phyloP scores from a whole-genome alignment of 2,797 vertebrate species.

The Threskiornis aethiopicus region DNA sequence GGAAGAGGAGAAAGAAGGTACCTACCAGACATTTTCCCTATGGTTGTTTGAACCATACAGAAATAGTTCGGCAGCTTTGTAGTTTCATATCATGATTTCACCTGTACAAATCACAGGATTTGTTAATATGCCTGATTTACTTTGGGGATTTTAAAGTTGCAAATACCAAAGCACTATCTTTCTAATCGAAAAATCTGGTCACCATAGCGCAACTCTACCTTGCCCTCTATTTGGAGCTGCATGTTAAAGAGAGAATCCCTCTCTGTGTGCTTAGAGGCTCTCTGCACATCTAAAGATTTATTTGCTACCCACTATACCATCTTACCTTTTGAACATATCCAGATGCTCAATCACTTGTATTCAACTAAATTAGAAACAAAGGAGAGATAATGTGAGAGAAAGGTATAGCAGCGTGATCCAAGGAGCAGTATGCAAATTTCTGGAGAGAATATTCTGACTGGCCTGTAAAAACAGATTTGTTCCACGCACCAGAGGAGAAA shows the following conservation, averaged over 20 bases:
- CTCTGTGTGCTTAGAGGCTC: neutral
- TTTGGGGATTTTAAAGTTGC: neutral
- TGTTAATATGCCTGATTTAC: neutral
- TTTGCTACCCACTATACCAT: neutral
- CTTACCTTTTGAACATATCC: neutral
- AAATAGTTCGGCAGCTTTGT: neutral
- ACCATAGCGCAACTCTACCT: neutral
- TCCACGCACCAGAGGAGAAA: neutral
- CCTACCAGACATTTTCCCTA: neutral
- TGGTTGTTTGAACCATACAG: neutral
- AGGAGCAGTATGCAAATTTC: neutral
- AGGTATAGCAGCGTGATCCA: neutral
- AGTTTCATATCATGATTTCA: neutral
- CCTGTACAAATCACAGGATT: neutral
- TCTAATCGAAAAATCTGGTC: neutral
- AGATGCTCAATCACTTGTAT: neutral
- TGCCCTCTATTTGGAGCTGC: neutral
- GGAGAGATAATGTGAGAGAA: neutral
- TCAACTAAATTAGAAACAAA: neutral
- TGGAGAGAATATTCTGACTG: neutral
- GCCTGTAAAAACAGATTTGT: neutral
- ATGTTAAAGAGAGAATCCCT: neutral
- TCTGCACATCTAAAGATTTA: neutral
- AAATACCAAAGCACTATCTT: neutral
- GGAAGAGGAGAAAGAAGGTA: neutral